Percentiles rank a stretch among this genome's conserved stretches.
These are phyloP conservation scores for Simalia tracyae DNA, from an alignment of 2,797 vertebrate genomes.

Conservation along the genomic window DNA sequence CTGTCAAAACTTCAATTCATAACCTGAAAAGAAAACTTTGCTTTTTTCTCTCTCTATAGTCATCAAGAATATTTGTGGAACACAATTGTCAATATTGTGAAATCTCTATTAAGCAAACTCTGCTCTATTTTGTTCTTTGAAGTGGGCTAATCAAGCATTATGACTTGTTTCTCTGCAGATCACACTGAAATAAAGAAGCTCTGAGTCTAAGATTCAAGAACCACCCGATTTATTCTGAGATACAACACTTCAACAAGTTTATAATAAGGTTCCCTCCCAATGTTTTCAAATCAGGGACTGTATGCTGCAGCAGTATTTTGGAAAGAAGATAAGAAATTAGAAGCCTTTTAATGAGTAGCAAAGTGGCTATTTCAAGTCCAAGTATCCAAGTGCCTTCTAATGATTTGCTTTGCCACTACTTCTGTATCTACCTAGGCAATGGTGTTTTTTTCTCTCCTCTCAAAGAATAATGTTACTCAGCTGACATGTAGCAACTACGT, in stretches of 20 bases:
- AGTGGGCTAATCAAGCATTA: not conserved
- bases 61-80: not conserved
- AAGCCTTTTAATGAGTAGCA: not conserved
- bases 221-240: not conserved
- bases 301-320: not conserved
- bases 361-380: not conserved
- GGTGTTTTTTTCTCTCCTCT: not conserved
- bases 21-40: not conserved
- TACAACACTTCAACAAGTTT: not conserved
- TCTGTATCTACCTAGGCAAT: not conserved
- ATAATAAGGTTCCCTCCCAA: conserved; percentile 5
- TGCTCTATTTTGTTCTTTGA: not conserved
- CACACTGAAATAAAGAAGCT: not conserved
- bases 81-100: not conserved
- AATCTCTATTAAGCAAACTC: not conserved
- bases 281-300: not conserved
- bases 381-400: not conserved
- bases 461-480: not conserved
- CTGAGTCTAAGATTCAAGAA: not conserved
- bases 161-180: not conserved
- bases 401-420: conserved; percentile 16
- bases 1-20: not conserved
- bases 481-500: not conserved
- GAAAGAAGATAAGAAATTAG: not conserved
- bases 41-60: not conserved